Base-by-base conservation (phyloP, 2,113 vertebrate species). In the Protomyctophum bolini region DNA sequence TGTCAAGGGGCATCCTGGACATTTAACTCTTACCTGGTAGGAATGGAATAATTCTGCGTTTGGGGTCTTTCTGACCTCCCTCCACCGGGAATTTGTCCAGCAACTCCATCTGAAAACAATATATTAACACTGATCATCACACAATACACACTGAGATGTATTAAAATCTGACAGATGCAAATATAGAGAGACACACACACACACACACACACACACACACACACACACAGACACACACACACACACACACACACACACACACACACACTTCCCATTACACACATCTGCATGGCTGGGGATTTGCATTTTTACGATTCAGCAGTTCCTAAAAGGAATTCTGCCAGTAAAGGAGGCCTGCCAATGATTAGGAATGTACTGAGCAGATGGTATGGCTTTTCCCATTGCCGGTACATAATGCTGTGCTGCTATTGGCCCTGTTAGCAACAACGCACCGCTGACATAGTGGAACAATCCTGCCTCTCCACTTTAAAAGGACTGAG, bases 71-170 rank as follows among this genome's bases (percentile, higher is more conserved):
- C 92, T 99, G 98, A 57, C 98, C 98, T 83, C 98, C 98, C 90
- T 99, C 98, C 93, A 97, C 96, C 0, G 98, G 98, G 88, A 98
- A 99, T 90, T 98, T 99, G 88, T 99, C 98, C 94, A 99, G 89
- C 92, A 99, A 94, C 88, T 99, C 97, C 98, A 99, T 99, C 98
- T 99, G 79, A 83, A 91, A 81, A 41, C 50, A 65, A 1, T 2
- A 75, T 50, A 79, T 61, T 49, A 8, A 80, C 56, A 63, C 12
- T 50, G 51, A 66, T 54, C 41, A 63, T 59, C 62, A 75, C 57
- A 52, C 28, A 69, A 10, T 14, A 67, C 56, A 49, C 48, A 41
- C 33, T 41, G 33, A 41, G 5, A 41, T 41, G 5, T 41, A 41
- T 41, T 41, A 41, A 41, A 41, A 41, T 6, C 10, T 52, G 15